Evolutionary conservation across 2,113 vertebrate genomes (phyloP).

Genomic region (Chitala chitala): DNA sequence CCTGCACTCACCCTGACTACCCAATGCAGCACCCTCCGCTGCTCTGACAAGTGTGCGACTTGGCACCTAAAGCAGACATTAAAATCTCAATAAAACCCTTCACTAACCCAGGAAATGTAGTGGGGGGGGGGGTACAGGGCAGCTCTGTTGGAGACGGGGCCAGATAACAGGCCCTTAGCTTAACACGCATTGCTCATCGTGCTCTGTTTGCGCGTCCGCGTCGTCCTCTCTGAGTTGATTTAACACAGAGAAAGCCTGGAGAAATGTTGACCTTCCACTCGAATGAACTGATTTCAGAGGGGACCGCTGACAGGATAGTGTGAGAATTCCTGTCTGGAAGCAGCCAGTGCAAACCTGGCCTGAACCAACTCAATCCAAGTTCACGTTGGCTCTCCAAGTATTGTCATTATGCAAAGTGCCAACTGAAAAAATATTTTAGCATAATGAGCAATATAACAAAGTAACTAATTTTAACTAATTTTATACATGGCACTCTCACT

Average conservation of each 20-base stretch:
- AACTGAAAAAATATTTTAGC: too few species aligned
- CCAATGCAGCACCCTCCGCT: background rate
- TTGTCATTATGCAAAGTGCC: too few species aligned
- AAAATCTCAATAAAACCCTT: background rate
- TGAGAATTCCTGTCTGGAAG: constrained; percentile 53
- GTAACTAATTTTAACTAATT: too few species aligned
- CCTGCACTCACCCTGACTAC: background rate
- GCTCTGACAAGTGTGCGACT: too few species aligned
- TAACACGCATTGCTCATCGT: background rate
- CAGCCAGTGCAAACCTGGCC: constrained; percentile 35
- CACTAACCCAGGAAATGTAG: background rate
- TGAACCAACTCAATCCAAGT: background rate
- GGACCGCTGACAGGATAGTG: constrained; percentile 56
- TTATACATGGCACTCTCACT: too few species aligned
- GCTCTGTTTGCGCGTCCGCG: background rate
- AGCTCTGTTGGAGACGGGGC: background rate
- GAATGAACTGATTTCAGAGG: constrained; percentile 51
- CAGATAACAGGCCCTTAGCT: background rate
- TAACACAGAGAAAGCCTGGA: constrained; percentile 61
- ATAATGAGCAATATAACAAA: too few species aligned
- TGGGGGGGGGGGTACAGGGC: background rate
- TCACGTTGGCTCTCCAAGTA: background rate
- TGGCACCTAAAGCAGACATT: background rate
- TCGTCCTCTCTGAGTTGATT: constrained; percentile 54
- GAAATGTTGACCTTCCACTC: constrained; percentile 71